Evolutionary conservation across 2,113 vertebrate species (phyloP), one percentile per base, ranked within the genome.

Genomic region (Balaeniceps rex): DNA sequence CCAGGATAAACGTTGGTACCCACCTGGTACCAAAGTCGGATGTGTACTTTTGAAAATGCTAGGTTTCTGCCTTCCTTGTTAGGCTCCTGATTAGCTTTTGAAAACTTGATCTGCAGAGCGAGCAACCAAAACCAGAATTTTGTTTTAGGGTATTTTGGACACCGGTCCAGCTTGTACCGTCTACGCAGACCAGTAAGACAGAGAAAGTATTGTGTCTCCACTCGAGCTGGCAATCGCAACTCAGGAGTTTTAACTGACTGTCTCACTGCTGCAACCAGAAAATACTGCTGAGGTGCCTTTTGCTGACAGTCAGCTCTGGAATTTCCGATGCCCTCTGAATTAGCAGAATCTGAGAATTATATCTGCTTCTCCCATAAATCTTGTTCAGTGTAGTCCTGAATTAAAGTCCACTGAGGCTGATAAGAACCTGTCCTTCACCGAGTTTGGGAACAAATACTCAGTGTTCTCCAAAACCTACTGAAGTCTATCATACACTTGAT

Each of bases 141-240:
- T 58, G 63, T 9, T 69, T 82, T 47, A 49, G 14, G 64, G 11
- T 42, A 8, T 5, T 36, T 36, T n/a, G n/a, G 10, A 31, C 46
- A 29, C 17, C 2, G 0, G 13, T 23, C 23, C 75, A 75, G 55
- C 4, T n/a, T 36, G 31, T 0, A 14, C 5, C 26, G 12, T 21
- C 65, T 29, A 23, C 2, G 0, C 19, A 72, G 66, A 51, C 9
- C 46, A 68, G 38, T 7, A n/a, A 66, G 33, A 28, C 19, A 42
- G 29, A 91, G 36, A 11, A 75, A 61, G 19, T 2, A 21, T 13
- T 11, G 23, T 51, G 33, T 44, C 52, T 68, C 38, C 82, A 24
- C 42, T 85, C 3, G 0, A 76, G 65, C 46, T 63, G n/a, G 70
- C 46, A 49, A 46, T 17, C 29, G 25, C n/a, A 76, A 47, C 26